phyloP scores from a whole-genome alignment of 2,113 vertebrate species.

The Gobiocypris rarus region DNA sequence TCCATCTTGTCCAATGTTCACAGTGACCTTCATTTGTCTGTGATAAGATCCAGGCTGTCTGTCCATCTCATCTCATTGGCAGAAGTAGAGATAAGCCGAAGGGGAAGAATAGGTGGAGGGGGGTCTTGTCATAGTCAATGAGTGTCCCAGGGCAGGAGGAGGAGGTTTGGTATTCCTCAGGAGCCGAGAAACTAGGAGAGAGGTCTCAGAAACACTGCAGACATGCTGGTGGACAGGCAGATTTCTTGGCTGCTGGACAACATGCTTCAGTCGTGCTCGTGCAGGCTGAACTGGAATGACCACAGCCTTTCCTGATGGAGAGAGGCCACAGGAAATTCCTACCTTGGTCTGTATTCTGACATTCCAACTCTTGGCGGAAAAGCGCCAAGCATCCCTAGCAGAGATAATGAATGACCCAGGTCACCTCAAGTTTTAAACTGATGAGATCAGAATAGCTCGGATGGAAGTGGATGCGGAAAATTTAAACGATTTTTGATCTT shows the following conservation, averaged over 20 bases:
- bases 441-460: constrained; percentile 34
- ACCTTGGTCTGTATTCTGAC: constrained; percentile 34
- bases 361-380: constrained; percentile 49
- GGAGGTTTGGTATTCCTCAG: constrained; percentile 33
- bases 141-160: constrained; percentile 1
- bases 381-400: constrained; percentile 8
- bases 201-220: constrained; percentile 48
- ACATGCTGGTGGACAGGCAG: constrained; percentile 58
- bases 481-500: constrained; percentile 7
- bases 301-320: constrained; percentile 3
- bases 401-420: constrained; percentile 32
- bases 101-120: constrained; percentile 14
- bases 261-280: not conserved
- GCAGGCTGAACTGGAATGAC: constrained; percentile 34
- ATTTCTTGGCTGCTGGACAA: constrained; percentile 4
- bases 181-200: not conserved
- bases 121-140: constrained; percentile 32
- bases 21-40: constrained; percentile 38
- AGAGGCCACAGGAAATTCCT: constrained; percentile 43
- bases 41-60: constrained; percentile 45
- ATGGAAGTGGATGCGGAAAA: not conserved
- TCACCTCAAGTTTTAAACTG: not conserved
- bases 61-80: constrained; percentile 23
- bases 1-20: constrained; percentile 26
- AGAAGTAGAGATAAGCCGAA: constrained; percentile 38